phyloP scores from a whole-genome alignment of 1,140 invertebrate species.

The Berghia stephanieae region DNA sequence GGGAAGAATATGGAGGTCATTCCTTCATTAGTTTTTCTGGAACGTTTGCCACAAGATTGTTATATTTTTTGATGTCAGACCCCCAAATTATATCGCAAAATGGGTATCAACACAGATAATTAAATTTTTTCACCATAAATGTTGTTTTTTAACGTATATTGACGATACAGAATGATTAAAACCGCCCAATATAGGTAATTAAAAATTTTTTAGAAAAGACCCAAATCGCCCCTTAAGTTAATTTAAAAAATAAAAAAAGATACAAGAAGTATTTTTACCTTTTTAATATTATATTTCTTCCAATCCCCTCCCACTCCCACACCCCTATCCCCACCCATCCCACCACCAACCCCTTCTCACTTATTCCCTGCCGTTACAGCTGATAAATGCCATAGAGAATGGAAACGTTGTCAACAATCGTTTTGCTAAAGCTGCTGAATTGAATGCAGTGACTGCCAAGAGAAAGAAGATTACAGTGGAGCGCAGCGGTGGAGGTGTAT shows the following conservation, averaged over 20 bases:
- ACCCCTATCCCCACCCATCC: background rate
- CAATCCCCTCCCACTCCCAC: background rate
- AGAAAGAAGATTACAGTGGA: conserved; percentile 84
- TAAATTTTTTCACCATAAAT: too few relatives aligned
- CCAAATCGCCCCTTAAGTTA: background rate
- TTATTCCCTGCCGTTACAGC: conserved; percentile 70
- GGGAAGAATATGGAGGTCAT: too few relatives aligned
- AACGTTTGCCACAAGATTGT: too few relatives aligned
- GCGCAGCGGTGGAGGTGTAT: conserved; percentile 89
- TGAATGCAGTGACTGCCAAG: conserved; percentile 80
- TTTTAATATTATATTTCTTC: background rate
- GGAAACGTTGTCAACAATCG: conserved; percentile 89
- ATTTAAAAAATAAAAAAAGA: background rate
- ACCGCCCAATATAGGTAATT: background rate
- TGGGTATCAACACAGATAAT: too few relatives aligned
- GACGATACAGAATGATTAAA: too few relatives aligned
- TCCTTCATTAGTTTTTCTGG: too few relatives aligned
- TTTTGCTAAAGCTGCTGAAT: conserved; percentile 89
- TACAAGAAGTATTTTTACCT: background rate
- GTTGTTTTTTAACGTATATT: too few relatives aligned
- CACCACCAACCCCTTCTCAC: background rate
- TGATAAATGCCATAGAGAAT: conserved; percentile 96
- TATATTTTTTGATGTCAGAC: too few relatives aligned
- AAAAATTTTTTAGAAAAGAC: background rate
- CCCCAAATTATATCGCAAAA: too few relatives aligned